Base-by-base conservation (phyloP, 30 jellyfish, hydroid and myxozoan genomes). In the Mastigias papua region DNA sequence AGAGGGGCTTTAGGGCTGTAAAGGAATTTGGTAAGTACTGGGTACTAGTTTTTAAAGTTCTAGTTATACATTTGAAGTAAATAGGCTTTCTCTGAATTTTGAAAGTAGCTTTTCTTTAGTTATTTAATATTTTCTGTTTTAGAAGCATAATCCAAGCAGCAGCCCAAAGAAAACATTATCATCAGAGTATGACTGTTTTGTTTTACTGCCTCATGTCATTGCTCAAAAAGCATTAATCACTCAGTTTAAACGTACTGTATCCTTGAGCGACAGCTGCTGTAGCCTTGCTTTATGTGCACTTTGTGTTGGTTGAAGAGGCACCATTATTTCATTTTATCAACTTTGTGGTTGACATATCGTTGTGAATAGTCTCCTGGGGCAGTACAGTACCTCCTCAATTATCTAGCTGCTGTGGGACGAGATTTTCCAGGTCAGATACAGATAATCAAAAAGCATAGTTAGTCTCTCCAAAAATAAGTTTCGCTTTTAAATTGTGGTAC, bases 131-230 rank as follows among this genome's bases (percentile, higher is more conserved):
- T 15, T 42, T 42, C 19, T 63, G 21, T 63, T 63, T 42, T 63
- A 63, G 74, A 63, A 63, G n/a, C 37, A 25, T 25, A 26, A 42
- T 26, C 2, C 35, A 63, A 25, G 19, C 22, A 63, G 26, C 46
- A 72, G 68, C 25, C 68, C 83, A 35, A 72, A 46, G 83, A 72
- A 46, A 49, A 37, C 83, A 0, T 49, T 72, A n/a, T 1, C 68
- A 19, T 48, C 83, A 10, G 34, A 34, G 83, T 72, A 72, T 72
- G 0, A 17, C 21, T 17, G 9, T 17, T 11, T 34, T 72, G 8
- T 19, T 28, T 72, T 34, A 17, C 7, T 69, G 27, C 9, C 42
- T 26, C 84, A 46, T 46, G 16, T 6, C 8, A 46, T 46, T 46
- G 8, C 8, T 46, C 60, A 46, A 16, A 6, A 6, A 46, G 8